Conservation (phyloP, 2,113 vertebrate species). For the Trochalopteron elliotii region DNA sequence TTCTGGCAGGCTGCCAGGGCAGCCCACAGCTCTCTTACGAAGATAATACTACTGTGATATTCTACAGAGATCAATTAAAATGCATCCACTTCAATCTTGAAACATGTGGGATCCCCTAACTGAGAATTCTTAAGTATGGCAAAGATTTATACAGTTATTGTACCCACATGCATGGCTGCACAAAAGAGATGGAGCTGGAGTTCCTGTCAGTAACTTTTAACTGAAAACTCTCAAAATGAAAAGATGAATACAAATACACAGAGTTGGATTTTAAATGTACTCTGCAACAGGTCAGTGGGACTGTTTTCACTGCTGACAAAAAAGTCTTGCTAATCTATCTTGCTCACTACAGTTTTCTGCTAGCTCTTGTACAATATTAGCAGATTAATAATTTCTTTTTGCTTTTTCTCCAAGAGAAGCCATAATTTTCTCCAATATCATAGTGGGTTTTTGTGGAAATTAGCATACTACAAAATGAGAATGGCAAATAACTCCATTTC, state of each 20-base stretch:
- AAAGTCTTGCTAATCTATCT: background rate
- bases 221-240: background rate
- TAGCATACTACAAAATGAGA: background rate
- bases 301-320: background rate
- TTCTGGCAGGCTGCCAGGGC: constrained; percentile 23
- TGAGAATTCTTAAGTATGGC: background rate
- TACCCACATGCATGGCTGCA: background rate
- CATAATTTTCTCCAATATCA: background rate
- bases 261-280: background rate
- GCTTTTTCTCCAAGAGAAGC: background rate
- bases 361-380: background rate
- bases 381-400: background rate
- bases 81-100: background rate
- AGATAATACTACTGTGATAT: background rate
- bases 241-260: background rate
- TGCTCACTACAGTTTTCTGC: background rate
- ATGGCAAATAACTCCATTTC: constrained; percentile 10
- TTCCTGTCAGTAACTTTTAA: background rate
- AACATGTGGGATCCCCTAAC: background rate
- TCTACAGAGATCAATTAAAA: background rate
- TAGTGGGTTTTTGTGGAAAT: background rate
- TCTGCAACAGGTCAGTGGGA: background rate
- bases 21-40: background rate
- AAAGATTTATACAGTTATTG: background rate
- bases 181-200: background rate